Conservation (phyloP, 2,797 vertebrate species). For the Xyrichtys novacula region DNA sequence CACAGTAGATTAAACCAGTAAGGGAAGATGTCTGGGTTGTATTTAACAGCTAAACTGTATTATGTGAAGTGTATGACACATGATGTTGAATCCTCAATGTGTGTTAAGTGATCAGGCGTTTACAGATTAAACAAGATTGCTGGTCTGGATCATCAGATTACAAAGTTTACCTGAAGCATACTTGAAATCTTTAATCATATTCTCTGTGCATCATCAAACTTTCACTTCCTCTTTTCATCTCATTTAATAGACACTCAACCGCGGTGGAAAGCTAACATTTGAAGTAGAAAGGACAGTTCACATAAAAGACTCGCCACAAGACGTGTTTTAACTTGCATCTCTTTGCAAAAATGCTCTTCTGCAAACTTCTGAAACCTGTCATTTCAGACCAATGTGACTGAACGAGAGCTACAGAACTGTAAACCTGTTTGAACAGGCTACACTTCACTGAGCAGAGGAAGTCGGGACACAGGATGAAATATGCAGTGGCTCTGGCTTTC, state of each 20-base stretch:
- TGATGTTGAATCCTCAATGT: slow-evolving; percentile 11
- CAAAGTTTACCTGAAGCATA: neutral
- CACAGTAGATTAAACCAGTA: neutral
- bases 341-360: neutral
- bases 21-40: neutral
- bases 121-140: slow-evolving; percentile 4
- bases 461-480: no score
- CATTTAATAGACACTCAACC: neutral
- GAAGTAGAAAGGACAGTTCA: neutral
- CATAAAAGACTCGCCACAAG: neutral
- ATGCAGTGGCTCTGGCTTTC: no score
- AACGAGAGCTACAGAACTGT: neutral
- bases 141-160: slow-evolving; percentile 4
- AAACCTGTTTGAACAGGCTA: no score
- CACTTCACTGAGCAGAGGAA: no score
- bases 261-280: neutral
- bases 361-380: neutral
- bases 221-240: neutral
- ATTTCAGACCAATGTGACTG: neutral
- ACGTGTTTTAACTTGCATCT: neutral
- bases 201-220: neutral
- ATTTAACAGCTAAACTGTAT: no score
- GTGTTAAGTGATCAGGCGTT: neutral
- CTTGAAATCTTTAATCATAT: neutral
- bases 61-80: no score